Evolutionary conservation across 2,113 vertebrate genomes (phyloP).

Genomic region (Danio rerio): GRCz12tu NC_133186.1:24335001-24335500

Average conservation of each 20-base stretch:
- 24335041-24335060: too few species aligned
- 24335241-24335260: conserved; percentile 47
- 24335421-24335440: conserved; percentile 84
- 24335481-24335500: neutral
- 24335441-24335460: conserved; percentile 70
- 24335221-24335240: conserved; percentile 50
- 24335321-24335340: conserved; percentile 79
- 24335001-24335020: too few species aligned
- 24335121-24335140: too few species aligned
- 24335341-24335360: conserved; percentile 84
- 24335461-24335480: conserved; percentile 63
- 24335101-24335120: too few species aligned
- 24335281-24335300: conserved; percentile 73
- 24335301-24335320: conserved; percentile 81
- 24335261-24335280: conserved; percentile 65
- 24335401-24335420: conserved; percentile 88
- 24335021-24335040: too few species aligned
- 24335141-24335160: too few species aligned
- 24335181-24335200: conserved; percentile 42
- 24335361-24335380: conserved; percentile 83
- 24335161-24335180: neutral
- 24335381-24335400: conserved; percentile 80
- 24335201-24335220: neutral
- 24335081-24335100: too few species aligned
- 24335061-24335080: too few species aligned